Conservation (phyloP, 1,140 invertebrate species). For the Leptoteleia sp. region DNA sequence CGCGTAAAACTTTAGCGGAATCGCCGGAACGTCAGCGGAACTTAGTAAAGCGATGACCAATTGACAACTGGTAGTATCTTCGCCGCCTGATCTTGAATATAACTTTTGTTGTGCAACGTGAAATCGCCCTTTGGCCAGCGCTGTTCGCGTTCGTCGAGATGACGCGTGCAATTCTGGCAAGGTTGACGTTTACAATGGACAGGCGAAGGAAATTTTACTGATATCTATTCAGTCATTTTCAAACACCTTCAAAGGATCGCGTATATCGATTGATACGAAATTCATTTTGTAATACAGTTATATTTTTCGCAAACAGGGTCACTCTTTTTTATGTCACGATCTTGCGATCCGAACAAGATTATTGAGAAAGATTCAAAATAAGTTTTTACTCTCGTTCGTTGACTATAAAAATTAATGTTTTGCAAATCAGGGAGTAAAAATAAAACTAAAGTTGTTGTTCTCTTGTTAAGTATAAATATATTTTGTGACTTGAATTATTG, state of each 20-base stretch:
- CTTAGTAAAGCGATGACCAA: constrained; percentile 59
- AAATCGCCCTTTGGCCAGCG: constrained; percentile 73
- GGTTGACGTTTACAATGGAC: constrained; percentile 46
- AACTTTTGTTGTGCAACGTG: constrained; percentile 72
- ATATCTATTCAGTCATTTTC: constrained; percentile 30
- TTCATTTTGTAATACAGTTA: too few species aligned
- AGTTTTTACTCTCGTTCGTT: not conserved
- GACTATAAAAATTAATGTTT: too few species aligned
- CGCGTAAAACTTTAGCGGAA: constrained; percentile 11
- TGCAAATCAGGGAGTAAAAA: too few species aligned
- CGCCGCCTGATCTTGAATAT: constrained; percentile 68
- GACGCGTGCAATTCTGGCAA: constrained; percentile 60
- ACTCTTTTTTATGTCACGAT: too few species aligned
- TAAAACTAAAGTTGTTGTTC: too few species aligned
- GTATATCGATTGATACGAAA: too few species aligned
- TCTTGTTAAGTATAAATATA: too few species aligned
- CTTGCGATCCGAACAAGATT: too few species aligned
- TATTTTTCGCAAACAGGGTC: too few species aligned
- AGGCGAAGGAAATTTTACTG: constrained; percentile 13
- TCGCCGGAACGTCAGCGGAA: constrained; percentile 24
- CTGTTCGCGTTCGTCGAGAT: constrained; percentile 57
- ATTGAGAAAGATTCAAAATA: too few species aligned
- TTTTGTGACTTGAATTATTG: too few species aligned
- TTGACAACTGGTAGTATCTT: constrained; percentile 70
- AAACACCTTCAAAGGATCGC: constrained; percentile 13